phyloP scores from a whole-genome alignment of 2,888 invertebrate genomes.

The Caradrina clavipalpis region DNA sequence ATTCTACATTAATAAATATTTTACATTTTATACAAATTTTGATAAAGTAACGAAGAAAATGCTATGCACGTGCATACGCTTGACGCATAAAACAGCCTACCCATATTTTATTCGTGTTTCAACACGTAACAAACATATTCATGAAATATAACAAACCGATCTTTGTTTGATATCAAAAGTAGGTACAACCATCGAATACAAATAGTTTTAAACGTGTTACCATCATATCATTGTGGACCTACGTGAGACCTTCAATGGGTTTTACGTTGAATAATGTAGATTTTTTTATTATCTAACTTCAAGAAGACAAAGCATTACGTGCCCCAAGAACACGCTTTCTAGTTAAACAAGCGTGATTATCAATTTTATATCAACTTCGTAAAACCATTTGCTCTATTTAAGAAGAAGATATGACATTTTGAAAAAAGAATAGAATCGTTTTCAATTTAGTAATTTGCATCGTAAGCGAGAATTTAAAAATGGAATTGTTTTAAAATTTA shows the following conservation, averaged over 20 bases:
- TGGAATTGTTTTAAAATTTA: too few species aligned
- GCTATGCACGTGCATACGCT: conserved; percentile 7
- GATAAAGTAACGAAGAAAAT: background rate
- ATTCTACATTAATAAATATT: too few species aligned
- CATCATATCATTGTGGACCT: conserved; percentile 44
- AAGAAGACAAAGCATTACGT: conserved; percentile 63
- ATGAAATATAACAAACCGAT: conserved; percentile 51
- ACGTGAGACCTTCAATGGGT: conserved; percentile 67
- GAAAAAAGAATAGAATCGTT: too few species aligned
- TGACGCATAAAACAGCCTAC: conserved; percentile 25
- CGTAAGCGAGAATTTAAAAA: too few species aligned
- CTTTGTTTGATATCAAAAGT: conserved; percentile 53
- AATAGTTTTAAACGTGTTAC: conserved; percentile 47
- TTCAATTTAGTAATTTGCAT: too few species aligned
- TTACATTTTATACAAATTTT: too few species aligned
- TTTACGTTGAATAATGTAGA: conserved; percentile 69
- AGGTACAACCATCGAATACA: conserved; percentile 53
- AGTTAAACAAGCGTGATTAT: conserved; percentile 11
- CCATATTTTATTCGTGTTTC: conserved; percentile 36
- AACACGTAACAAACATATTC: conserved; percentile 34
- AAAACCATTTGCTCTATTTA: too few species aligned
- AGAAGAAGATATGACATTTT: too few species aligned
- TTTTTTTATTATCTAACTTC: conserved; percentile 65
- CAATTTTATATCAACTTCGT: background rate
- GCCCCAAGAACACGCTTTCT: conserved; percentile 29